Percentiles rank a stretch among this genome's conserved stretches.
Evolutionary conservation across 2,888 invertebrate genomes (phyloP).

Genomic region (Epirrita christyi): DNA sequence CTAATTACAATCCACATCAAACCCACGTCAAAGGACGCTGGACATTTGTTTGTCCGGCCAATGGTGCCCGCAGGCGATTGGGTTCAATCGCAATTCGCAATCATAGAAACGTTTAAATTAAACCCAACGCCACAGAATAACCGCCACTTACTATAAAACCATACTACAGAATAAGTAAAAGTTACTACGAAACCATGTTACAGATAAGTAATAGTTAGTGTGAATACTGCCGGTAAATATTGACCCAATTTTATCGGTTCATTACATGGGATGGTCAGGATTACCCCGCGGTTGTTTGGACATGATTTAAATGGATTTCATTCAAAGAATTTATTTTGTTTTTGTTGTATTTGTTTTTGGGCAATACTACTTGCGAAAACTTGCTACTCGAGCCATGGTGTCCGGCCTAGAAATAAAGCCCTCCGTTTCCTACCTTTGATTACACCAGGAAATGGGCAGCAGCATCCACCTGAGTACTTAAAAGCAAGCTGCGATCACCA

Average conservation of each 20-base stretch:
- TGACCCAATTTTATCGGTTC: constrained; percentile 25
- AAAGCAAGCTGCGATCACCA: no score
- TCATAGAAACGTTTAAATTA: constrained; percentile 18
- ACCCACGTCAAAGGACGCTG: constrained; percentile 23
- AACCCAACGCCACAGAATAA: constrained; percentile 1
- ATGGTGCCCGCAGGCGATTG: constrained; percentile 17
- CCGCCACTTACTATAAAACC: constrained; percentile 3
- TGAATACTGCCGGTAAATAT: constrained; percentile 21
- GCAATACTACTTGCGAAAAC: no score
- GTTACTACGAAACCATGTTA: constrained; percentile 2
- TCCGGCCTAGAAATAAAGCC: no score
- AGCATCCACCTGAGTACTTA: no score
- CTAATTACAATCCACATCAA: constrained; percentile 12
- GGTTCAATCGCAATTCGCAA: constrained; percentile 17
- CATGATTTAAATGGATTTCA: constrained; percentile 18
- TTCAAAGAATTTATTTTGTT: no score
- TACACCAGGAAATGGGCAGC: no score
- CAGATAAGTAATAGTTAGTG: constrained; percentile 10
- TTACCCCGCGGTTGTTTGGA: constrained; percentile 18
- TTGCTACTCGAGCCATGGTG: no score
- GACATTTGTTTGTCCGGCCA: constrained; percentile 23
- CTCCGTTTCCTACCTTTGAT: no score
- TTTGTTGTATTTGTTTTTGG: no score
- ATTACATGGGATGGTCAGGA: constrained; percentile 23
- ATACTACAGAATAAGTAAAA: constrained; percentile 1